phyloP scores from a whole-genome alignment of 1,140 invertebrate species.

The Brachionus koreanus region DNA sequence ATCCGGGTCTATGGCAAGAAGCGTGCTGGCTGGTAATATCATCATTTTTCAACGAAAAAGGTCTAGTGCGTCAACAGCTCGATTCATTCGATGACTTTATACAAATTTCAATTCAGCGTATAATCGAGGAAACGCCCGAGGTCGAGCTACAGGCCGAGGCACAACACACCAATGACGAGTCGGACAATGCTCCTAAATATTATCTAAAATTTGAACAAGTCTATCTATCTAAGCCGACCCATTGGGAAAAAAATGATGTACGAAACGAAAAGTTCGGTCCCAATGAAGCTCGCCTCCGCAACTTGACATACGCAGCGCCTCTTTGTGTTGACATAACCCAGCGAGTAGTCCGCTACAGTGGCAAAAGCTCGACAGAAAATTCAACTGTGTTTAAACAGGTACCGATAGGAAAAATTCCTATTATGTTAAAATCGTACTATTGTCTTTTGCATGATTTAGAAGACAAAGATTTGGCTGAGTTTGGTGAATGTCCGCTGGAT shows the following conservation, averaged over 20 bases:
- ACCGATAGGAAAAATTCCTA: slow-evolving; percentile 97
- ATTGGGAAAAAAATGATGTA: slow-evolving; percentile 67
- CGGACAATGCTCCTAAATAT: slow-evolving; percentile 85
- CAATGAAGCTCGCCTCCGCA: slow-evolving; percentile 79
- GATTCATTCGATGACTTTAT: slow-evolving; percentile 99
- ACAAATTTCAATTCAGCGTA: slow-evolving; percentile 97
- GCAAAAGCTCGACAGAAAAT: slow-evolving; percentile 73
- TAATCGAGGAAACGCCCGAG: slow-evolving; percentile 94
- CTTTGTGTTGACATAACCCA: slow-evolving; percentile 97
- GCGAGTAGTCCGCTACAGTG: slow-evolving; percentile 55
- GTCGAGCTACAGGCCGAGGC: slow-evolving; percentile 96
- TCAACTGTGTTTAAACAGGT: slow-evolving; percentile 65
- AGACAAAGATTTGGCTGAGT: slow-evolving; percentile 94
- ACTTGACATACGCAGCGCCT: slow-evolving; percentile 75
- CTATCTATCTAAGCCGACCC: slow-evolving; percentile 95
- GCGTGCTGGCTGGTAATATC: slow-evolving; percentile 99
- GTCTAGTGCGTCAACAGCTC: slow-evolving; percentile 92
- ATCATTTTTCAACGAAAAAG: slow-evolving; percentile 98
- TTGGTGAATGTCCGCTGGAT: slow-evolving; percentile 97
- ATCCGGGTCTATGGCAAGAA: slow-evolving; percentile 93
- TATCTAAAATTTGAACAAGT: slow-evolving; percentile 96
- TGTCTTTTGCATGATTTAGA: slow-evolving; percentile 85
- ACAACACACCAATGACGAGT: slow-evolving; percentile 83
- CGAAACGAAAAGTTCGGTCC: slow-evolving; percentile 59
- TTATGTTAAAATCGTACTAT: slow-evolving; percentile 95